Base-by-base conservation (phyloP, 2,888 invertebrate genomes). In the Beris morrisii region DNA sequence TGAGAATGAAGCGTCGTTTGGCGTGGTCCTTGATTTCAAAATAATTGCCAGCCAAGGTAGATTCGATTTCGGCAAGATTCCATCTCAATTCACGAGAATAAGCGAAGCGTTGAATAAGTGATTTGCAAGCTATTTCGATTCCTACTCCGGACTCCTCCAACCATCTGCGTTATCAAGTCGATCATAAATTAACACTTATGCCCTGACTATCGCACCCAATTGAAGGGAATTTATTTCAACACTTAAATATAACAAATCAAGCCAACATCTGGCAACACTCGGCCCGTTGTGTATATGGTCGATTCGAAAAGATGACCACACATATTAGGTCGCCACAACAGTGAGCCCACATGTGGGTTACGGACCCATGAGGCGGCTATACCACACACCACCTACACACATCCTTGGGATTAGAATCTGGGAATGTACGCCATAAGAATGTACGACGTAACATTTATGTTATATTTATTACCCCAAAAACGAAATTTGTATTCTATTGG, bases 401-500 rank as follows among this genome's bases (percentile, higher is more conserved):
- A 61, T 50, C 46, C 52, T 15, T 38, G 11, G 50, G 50, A 61
- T 61, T 50, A 13, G 32, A 50, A 61, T 61, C 15, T 9, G 9
- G 38, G 38, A 38, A 38, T 38, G 5, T 5, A 38, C 9, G 45
- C 15, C 28, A 45, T 58, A 58, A 15, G 13, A 45, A 7, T 38
- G 38, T 38, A 58, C 46, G 38, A 15, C 13, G 5, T 22, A 13
- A 30, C 56, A 48, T 55, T 46, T 48, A 65, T 65, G 56, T 55
- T 43, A 56, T 55, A 56, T 55, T 65, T 65, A 46, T 44, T 46
- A 46, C 64, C 13, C 30, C 31, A 4, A 64, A 12, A 46, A 28
- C 31, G 55, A 69, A 69, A 69, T 69, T 69, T 69, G 69, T 69
- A 69, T 69, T 69, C 69, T 67, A 69, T 69, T 69, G 69, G 57